A percentile compares a stretch with the other conserved stretches of the same genome.
Conservation (phyloP, 2,797 vertebrate genomes). For the Hephaestus fuliginosus region DNA sequence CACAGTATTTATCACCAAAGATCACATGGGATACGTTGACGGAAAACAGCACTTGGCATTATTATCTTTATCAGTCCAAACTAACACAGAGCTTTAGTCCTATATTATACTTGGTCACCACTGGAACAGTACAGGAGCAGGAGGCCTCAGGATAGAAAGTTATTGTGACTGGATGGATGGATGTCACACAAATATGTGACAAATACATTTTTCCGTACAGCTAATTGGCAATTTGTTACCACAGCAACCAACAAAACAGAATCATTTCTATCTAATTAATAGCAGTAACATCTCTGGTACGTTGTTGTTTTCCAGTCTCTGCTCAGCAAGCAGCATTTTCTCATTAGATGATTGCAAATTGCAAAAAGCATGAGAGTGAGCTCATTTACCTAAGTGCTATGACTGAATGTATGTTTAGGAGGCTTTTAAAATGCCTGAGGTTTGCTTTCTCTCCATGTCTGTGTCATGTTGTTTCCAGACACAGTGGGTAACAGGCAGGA, state of each 20-base stretch:
- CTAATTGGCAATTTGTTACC: conserved; percentile 83
- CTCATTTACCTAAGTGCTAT: conserved; percentile 81
- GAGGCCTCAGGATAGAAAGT: conserved; percentile 12
- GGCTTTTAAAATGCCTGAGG: conserved; percentile 56
- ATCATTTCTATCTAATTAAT: conserved; percentile 77
- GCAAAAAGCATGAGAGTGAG: conserved; percentile 68
- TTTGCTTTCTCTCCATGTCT: conserved; percentile 43
- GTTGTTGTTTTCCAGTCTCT: conserved; percentile 64
- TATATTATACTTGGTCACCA: neutral
- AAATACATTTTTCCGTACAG: conserved; percentile 61
- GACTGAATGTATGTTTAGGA: conserved; percentile 74
- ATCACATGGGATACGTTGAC: neutral
- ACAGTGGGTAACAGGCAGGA: conserved; percentile 64
- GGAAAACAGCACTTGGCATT: neutral
- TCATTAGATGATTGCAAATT: conserved; percentile 82
- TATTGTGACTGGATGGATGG: conserved; percentile 45
- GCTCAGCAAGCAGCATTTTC: conserved; percentile 80
- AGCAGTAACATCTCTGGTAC: conserved; percentile 65
- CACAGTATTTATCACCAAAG: neutral
- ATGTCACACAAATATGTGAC: conserved; percentile 68
- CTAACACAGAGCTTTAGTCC: neutral
- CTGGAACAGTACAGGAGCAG: neutral
- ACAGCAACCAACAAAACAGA: conserved; percentile 60
- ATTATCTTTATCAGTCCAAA: neutral
- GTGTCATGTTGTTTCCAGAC: conserved; percentile 60